These are phyloP conservation scores for Psittacula derbiana DNA, from an alignment of 2,797 vertebrate genomes.

Conservation along the genomic window DNA sequence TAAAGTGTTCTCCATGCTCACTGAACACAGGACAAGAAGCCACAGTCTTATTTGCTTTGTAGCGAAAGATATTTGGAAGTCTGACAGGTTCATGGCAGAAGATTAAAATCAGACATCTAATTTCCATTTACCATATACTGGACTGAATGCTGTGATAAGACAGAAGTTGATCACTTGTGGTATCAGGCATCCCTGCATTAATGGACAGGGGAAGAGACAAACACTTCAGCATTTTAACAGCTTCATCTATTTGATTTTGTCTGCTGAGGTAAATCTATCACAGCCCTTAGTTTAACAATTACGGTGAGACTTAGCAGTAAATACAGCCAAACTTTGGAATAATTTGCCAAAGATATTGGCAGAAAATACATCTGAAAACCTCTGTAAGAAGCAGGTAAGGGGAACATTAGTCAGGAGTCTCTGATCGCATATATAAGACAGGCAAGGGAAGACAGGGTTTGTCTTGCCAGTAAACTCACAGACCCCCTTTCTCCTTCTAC, in stretches of 20 bases:
- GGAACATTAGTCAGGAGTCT: not conserved
- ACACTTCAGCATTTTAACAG: not conserved
- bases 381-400: not conserved
- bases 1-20: not conserved
- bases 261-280: not conserved
- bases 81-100: not conserved
- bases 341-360: not conserved
- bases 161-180: not conserved
- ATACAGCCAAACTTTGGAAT: not conserved
- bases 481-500: not conserved
- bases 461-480: not conserved
- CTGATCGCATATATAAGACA: fast-evolving
- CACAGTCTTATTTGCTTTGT: not conserved
- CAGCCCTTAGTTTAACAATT: not conserved
- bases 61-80: not conserved
- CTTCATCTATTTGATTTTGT: not conserved
- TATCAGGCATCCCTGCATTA: not conserved
- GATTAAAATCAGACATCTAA: constrained; percentile 14
- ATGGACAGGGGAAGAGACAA: not conserved
- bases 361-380: not conserved
- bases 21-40: not conserved
- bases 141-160: not conserved
- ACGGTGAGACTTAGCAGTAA: not conserved
- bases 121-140: constrained; percentile 21
- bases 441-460: not conserved